These are phyloP conservation scores for Agrotis clavis DNA, from an alignment of 2,888 invertebrate species.

Conservation along the genomic window DNA sequence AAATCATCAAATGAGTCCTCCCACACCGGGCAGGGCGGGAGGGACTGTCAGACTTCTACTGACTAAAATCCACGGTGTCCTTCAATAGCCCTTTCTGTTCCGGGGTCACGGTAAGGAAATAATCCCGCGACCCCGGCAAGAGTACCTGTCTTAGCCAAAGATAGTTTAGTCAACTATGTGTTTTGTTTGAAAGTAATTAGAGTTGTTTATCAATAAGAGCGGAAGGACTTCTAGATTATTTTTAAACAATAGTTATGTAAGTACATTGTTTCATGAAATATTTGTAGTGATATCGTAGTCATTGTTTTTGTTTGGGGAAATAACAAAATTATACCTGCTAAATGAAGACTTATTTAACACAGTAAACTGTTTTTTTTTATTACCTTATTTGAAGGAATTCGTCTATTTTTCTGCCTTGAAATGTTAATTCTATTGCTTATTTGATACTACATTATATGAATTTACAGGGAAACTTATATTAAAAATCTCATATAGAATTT, in stretches of 20 bases:
- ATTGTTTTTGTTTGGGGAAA: conserved; percentile 2
- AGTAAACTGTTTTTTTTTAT: neutral
- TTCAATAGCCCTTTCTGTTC: too few relatives aligned
- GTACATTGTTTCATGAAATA: conserved; percentile 35
- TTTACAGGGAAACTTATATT: neutral
- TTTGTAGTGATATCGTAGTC: conserved; percentile 7
- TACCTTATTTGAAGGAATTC: neutral
- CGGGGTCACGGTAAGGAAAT: too few relatives aligned
- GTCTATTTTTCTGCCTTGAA: neutral
- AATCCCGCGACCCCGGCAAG: too few relatives aligned
- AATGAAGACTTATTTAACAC: neutral
- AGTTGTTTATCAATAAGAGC: conserved; percentile 50
- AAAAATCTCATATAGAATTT: conserved; percentile 2
- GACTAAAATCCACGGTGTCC: too few relatives aligned
- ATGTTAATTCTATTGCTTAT: too few relatives aligned
- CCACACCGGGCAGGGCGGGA: too few relatives aligned
- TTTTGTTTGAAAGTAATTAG: conserved; percentile 36
- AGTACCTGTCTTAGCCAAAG: conserved; percentile 22
- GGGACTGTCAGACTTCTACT: too few relatives aligned
- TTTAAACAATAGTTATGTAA: conserved; percentile 38
- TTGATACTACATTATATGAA: too few relatives aligned
- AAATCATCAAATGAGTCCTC: too few relatives aligned
- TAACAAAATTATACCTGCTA: neutral
- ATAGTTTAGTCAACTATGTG: conserved; percentile 51
- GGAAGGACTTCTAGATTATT: conserved; percentile 30